These are phyloP conservation scores for Plemyria rubiginata DNA, from an alignment of 2,888 invertebrate genomes.

Conservation along the genomic window DNA sequence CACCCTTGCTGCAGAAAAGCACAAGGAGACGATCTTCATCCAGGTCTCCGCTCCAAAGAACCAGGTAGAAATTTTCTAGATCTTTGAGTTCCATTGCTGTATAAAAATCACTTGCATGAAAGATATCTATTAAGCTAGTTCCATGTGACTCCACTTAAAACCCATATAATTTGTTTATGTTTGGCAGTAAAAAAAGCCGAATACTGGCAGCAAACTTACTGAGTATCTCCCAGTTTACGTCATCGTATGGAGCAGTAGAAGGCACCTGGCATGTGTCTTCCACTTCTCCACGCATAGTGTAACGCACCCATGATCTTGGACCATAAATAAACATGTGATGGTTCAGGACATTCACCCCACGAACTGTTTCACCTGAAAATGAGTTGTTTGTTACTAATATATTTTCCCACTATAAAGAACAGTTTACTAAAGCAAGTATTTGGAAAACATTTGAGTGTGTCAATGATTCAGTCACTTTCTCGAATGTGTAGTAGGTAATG, in stretches of 20 bases:
- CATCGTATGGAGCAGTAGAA: conserved; percentile 83
- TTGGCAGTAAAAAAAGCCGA: neutral
- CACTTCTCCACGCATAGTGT: conserved; percentile 91
- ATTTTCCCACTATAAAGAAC: too few species aligned
- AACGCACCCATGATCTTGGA: conserved; percentile 89
- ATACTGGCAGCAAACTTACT: conserved; percentile 70
- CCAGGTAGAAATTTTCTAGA: conserved; percentile 87
- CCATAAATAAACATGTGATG: conserved; percentile 91
- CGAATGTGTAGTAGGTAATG: too few species aligned
- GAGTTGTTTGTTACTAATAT: neutral
- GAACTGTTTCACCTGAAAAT: conserved; percentile 71
- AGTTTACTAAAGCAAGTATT: too few species aligned
- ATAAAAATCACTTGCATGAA: neutral
- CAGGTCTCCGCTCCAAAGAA: conserved; percentile 93
- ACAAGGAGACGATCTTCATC: conserved; percentile 90
- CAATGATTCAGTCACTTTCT: too few species aligned
- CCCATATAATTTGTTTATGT: too few species aligned
- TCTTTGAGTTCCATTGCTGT: conserved; percentile 90
- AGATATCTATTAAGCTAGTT: too few species aligned
- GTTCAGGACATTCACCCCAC: conserved; percentile 75
- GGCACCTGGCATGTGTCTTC: conserved; percentile 85
- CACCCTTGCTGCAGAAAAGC: conserved; percentile 84
- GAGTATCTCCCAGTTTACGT: conserved; percentile 89
- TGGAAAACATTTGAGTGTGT: too few species aligned
- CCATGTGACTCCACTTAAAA: too few species aligned